A percentile compares a stretch with the other conserved stretches of the same genome.
Conservation (phyloP, 2,113 vertebrate genomes). For the Hemichromis elongatus region DNA sequence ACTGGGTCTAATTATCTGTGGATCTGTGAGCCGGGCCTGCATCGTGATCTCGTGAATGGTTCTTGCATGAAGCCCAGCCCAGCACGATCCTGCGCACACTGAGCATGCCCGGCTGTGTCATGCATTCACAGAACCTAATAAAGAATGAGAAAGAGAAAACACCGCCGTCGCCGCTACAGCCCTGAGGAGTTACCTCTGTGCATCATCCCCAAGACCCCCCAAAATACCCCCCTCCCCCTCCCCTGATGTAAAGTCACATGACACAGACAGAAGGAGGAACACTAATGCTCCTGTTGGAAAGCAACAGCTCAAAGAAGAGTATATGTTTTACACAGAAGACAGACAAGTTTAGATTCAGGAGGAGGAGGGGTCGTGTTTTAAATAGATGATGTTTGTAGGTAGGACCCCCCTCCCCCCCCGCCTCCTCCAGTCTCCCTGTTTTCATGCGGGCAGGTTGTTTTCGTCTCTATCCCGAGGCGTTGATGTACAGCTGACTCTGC, state of each 20-base stretch:
- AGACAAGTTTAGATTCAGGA: background rate
- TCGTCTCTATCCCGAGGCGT: constrained; percentile 83
- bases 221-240: constrained; percentile 1
- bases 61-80: constrained; percentile 1
- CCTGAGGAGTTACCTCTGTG: background rate
- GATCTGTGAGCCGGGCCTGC: background rate
- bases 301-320: constrained; percentile 58
- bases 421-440: background rate
- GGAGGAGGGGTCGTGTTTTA: background rate
- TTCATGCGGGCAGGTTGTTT: background rate
- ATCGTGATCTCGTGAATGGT: background rate
- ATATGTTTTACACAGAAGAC: constrained; percentile 66
- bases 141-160: background rate
- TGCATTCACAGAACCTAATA: background rate
- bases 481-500: constrained; percentile 98
- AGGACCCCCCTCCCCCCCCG: background rate
- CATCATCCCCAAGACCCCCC: background rate
- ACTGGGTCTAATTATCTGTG: background rate
- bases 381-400: background rate
- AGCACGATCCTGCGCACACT: background rate
- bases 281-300: constrained; percentile 50
- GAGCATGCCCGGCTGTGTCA: constrained; percentile 19
- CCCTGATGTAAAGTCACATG: constrained; percentile 56
- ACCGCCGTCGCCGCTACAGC: background rate
- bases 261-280: constrained; percentile 61